These are phyloP conservation scores for Vimba vimba DNA, from an alignment of 2,113 vertebrate genomes.

Conservation along the genomic window DNA sequence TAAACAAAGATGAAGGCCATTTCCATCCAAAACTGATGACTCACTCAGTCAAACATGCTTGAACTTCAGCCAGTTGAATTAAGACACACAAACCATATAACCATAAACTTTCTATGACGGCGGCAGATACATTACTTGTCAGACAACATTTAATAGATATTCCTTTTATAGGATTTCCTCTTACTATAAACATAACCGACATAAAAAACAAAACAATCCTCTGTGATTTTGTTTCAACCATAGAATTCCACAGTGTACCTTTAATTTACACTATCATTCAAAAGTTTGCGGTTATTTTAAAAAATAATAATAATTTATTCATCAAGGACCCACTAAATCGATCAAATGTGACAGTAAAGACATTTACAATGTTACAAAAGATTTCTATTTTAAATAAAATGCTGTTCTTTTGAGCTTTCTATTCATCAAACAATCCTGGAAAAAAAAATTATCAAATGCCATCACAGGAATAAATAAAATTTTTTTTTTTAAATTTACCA, in stretches of 20 bases:
- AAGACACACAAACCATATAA: background rate
- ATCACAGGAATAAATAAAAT: too few relatives aligned
- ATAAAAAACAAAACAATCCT: background rate
- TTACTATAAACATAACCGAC: background rate
- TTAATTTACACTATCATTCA: too few relatives aligned
- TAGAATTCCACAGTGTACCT: background rate
- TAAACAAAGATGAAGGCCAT: background rate
- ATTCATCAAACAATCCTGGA: too few relatives aligned
- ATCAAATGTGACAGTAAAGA: background rate
- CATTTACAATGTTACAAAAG: background rate
- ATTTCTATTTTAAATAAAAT: background rate
- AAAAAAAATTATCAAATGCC: too few relatives aligned
- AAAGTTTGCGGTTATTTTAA: too few relatives aligned
- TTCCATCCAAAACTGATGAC: background rate
- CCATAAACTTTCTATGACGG: background rate
- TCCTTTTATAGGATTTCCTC: background rate
- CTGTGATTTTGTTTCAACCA: background rate
- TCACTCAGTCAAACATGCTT: background rate
- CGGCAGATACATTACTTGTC: background rate
- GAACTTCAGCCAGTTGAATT: background rate
- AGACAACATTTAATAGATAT: background rate
- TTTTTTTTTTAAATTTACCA: too few relatives aligned
- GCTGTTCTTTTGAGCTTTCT: background rate
- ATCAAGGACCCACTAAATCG: background rate
- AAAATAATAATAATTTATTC: background rate